Base-by-base conservation (phyloP, 2,797 vertebrate genomes). In the Gymnodraco acuticeps region DNA sequence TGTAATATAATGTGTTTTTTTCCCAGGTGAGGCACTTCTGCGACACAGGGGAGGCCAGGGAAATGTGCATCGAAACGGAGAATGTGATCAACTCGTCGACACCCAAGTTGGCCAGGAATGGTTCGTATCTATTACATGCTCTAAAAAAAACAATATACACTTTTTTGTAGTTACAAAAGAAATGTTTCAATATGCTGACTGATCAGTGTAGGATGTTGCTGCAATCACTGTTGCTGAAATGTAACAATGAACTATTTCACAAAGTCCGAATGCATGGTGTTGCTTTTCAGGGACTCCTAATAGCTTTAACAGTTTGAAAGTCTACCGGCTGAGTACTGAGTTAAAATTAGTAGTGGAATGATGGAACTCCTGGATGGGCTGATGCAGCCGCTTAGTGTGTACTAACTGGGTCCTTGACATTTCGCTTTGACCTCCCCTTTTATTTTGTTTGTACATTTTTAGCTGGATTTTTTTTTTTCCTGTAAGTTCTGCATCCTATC, bases 1-100 rank as follows among this genome's bases (percentile, higher is more conserved):
- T 43, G 17, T 71, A 2, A 10, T 60, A 23, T 9, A 41, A 46
- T 1, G 9, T 75, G 14, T 67, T 5, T 16, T 0, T 11, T 11
- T 83, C 83, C 51, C 88, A 99, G 98, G 96, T 99, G 66, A 95
- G 96, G 20, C 98, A 99, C 86, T 94, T 99, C 46, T 91, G 96
- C 11, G 96, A 98, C 82, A 97, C 97, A 0, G 97, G 97, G 69
- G 97, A 99, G 80, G 81, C 94, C 58, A 96, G 94, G 79, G 97
- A 98, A 70, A 93, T 97, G 84, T 96, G 95, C 23, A 87, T 98
- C 7, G 96, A 98, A 85, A 96, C 97, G 45, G 97, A 98, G 90
- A 99, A 96, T 65, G 94, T 96, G 47, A 95, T 97, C 81, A 98
- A 97, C 88, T 94, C 96, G 6, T 96, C 95, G 5, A 97, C 96